phyloP scores from a whole-genome alignment of 2,113 vertebrate species.

The Sceloporus tristichus region DNA sequence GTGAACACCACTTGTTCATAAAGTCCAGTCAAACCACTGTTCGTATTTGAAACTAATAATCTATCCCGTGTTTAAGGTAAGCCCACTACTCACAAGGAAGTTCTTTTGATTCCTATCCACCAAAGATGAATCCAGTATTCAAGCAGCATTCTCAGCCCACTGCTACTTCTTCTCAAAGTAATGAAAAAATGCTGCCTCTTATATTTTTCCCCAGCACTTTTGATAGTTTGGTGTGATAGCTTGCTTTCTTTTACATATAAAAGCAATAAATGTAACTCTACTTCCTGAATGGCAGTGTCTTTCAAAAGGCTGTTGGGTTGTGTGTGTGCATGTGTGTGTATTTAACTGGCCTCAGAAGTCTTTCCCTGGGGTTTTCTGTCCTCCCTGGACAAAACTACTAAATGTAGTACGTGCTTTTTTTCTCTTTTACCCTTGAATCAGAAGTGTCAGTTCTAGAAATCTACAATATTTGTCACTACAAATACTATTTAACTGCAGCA shows the following conservation, averaged over 20 bases:
- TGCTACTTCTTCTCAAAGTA: neutral
- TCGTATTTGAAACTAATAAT: too few relatives aligned
- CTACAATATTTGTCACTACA: slow-evolving; percentile 93
- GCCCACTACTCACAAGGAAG: too few relatives aligned
- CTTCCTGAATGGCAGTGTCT: neutral
- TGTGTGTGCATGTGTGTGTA: neutral
- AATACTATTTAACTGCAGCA: slow-evolving; percentile 86
- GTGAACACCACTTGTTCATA: too few relatives aligned
- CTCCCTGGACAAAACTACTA: slow-evolving; percentile 68
- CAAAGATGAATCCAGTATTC: neutral
- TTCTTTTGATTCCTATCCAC: neutral
- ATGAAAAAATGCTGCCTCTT: neutral
- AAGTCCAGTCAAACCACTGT: too few relatives aligned
- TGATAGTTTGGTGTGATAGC: neutral
- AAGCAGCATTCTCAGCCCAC: neutral
- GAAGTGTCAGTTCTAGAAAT: slow-evolving; percentile 87
- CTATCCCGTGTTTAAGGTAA: too few relatives aligned
- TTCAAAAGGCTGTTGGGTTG: slow-evolving; percentile 10
- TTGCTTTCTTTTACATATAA: slow-evolving; percentile 3
- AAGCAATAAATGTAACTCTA: slow-evolving; percentile 30
- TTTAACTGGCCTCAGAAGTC: slow-evolving; percentile 51
- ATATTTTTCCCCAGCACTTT: neutral
- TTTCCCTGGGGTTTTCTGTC: slow-evolving; percentile 60
- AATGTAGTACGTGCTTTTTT: slow-evolving; percentile 69
- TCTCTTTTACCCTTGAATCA: slow-evolving; percentile 92